These are phyloP conservation scores for Arizona elegans DNA, from an alignment of 2,113 vertebrate species.

Conservation along the genomic window DNA sequence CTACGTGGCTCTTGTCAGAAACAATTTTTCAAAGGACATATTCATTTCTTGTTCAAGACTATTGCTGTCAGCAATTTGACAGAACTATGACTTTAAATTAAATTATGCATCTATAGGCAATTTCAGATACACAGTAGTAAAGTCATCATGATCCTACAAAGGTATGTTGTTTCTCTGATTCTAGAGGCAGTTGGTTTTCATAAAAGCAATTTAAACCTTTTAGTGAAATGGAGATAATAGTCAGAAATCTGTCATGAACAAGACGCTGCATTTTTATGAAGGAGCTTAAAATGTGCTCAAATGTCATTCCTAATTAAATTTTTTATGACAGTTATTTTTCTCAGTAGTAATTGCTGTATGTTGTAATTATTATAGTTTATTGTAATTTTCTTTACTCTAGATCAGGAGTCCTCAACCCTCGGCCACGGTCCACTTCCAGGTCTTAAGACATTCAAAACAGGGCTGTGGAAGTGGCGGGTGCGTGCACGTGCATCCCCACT, in stretches of 20 bases:
- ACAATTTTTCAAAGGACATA: background rate
- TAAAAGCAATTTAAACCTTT: background rate
- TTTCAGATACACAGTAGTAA: background rate
- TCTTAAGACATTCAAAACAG: no score
- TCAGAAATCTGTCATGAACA: background rate
- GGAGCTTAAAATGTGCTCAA: background rate
- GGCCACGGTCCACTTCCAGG: no score
- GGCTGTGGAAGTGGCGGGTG: no score
- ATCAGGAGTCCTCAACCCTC: no score
- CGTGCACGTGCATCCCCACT: no score
- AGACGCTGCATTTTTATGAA: background rate
- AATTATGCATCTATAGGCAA: background rate
- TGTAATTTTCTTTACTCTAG: background rate
- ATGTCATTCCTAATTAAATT: background rate
- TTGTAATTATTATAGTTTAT: background rate
- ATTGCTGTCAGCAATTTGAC: background rate
- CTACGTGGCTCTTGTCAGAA: background rate
- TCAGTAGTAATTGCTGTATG: background rate
- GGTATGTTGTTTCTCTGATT: background rate
- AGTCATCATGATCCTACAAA: background rate
- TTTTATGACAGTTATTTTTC: background rate
- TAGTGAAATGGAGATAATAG: background rate
- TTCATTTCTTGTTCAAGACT: background rate
- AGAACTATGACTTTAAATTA: background rate
- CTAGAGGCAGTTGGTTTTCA: background rate